phyloP scores from a whole-genome alignment of 2,113 vertebrate genomes.

The western clawed frog (Xenopus tropicalis) region DNA sequence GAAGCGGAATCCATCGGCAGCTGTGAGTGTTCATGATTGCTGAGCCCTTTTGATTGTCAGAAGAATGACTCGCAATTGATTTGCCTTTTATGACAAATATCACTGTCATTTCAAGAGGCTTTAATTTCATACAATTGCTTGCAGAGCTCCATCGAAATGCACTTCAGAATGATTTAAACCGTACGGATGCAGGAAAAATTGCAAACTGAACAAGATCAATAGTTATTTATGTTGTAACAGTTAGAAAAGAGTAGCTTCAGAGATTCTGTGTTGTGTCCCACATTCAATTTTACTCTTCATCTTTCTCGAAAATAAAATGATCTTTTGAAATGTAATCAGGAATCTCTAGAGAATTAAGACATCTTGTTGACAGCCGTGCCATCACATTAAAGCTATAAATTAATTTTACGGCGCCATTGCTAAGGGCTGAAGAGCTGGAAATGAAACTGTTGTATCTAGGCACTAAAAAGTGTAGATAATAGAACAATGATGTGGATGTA shows the following conservation, averaged over 20 bases:
- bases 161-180: conserved; percentile 36
- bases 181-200: conserved; percentile 29
- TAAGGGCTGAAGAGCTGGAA: background rate
- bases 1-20: conserved; percentile 12
- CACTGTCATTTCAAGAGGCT: conserved; percentile 24
- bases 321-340: background rate
- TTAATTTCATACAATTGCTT: conserved; percentile 35
- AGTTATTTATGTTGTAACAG: conserved; percentile 22
- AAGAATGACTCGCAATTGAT: conserved; percentile 31
- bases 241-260: conserved; percentile 2
- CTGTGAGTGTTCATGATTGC: conserved; percentile 23
- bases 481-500: no score
- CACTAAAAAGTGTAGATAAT: background rate
- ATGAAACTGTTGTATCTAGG: background rate
- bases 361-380: background rate
- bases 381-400: background rate
- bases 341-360: background rate
- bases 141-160: conserved; percentile 13
- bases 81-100: conserved; percentile 28
- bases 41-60: conserved; percentile 9
- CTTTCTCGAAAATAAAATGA: background rate
- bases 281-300: background rate
- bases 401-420: background rate
- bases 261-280: background rate
- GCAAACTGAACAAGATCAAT: conserved; percentile 30